Evolutionary conservation across 1,140 invertebrate species (phyloP).

Genomic region (Drosophila lacteicornis): DNA sequence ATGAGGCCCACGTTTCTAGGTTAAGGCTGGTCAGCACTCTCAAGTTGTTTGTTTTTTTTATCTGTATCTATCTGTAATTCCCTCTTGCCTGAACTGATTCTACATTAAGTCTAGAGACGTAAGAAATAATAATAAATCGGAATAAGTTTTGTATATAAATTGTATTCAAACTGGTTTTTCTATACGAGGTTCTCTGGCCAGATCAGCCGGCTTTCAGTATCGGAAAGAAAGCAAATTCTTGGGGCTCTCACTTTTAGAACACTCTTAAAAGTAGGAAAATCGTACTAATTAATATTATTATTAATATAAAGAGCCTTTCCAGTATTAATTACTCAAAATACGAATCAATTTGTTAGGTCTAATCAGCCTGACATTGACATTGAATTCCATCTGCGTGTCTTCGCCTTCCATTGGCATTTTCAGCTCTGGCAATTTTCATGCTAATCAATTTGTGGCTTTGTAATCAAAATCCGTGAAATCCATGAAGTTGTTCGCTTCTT

Average conservation of each 20-base stretch:
- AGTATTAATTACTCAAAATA: no score
- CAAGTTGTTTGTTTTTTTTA: slow-evolving; percentile 18
- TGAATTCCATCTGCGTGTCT: slow-evolving; percentile 18
- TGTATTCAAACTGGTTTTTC: background rate
- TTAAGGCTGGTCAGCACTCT: slow-evolving; percentile 35
- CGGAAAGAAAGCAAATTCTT: background rate
- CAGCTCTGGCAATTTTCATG: slow-evolving; percentile 51
- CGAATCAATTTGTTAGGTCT: background rate
- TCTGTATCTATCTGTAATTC: slow-evolving; percentile 13
- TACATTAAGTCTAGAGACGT: slow-evolving; percentile 60
- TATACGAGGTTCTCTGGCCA: no score
- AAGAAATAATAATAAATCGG: slow-evolving; percentile 56
- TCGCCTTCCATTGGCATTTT: slow-evolving; percentile 6
- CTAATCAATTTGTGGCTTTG: slow-evolving; percentile 49
- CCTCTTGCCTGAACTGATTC: slow-evolving; percentile 69
- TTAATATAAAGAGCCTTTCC: no score
- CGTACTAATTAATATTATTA: no score
- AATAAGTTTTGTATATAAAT: slow-evolving; percentile 37
- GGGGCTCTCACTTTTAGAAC: no score
- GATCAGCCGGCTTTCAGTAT: background rate
- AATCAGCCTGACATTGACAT: slow-evolving; percentile 55
- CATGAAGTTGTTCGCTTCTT: slow-evolving; percentile 25
- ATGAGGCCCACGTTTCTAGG: slow-evolving; percentile 32
- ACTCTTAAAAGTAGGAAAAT: no score
- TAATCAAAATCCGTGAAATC: slow-evolving; percentile 61